These are phyloP conservation scores for Neomicropteryx cornuta DNA, from an alignment of 1,140 invertebrate species.

Conservation along the genomic window DNA sequence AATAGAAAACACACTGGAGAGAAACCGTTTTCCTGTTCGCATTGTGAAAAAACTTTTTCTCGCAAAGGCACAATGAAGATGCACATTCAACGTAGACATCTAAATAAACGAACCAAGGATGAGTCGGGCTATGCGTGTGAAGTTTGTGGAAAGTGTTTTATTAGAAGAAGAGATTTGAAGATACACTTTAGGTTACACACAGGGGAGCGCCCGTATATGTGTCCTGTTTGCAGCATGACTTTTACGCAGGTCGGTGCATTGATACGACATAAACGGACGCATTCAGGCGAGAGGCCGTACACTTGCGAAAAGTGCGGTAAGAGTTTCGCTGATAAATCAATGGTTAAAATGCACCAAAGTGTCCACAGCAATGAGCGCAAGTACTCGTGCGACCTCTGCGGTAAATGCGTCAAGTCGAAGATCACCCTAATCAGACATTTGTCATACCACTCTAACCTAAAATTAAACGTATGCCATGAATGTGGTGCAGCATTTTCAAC, in stretches of 20 bases:
- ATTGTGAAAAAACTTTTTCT: constrained; percentile 42
- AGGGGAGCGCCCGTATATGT: constrained; percentile 10
- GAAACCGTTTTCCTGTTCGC: constrained; percentile 39
- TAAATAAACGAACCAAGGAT: constrained; percentile 9
- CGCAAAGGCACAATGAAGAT: constrained; percentile 33
- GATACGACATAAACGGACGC: constrained; percentile 48
- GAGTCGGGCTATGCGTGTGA: constrained; percentile 19
- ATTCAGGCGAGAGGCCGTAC: constrained; percentile 62
- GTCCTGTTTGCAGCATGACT: constrained; percentile 6
- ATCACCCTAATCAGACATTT: constrained; percentile 31
- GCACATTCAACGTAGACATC: constrained; percentile 28
- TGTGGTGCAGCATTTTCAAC: constrained; percentile 50
- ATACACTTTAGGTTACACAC: constrained; percentile 12
- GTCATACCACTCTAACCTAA: constrained; percentile 26
- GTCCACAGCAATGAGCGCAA: constrained; percentile 54
- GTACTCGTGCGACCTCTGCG: constrained; percentile 56
- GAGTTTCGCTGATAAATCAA: no score
- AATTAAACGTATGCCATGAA: constrained; percentile 47
- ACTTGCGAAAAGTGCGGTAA: constrained; percentile 55
- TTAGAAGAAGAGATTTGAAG: constrained; percentile 9
- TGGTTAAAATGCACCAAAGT: constrained; percentile 41
- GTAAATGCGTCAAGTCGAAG: constrained; percentile 45
- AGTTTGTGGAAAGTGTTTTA: constrained; percentile 10
- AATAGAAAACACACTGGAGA: constrained; percentile 39
- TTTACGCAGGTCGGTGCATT: constrained; percentile 11